These are phyloP conservation scores for Melanotaenia duboulayi DNA, from an alignment of 2,113 vertebrate genomes.

Conservation along the genomic window DNA sequence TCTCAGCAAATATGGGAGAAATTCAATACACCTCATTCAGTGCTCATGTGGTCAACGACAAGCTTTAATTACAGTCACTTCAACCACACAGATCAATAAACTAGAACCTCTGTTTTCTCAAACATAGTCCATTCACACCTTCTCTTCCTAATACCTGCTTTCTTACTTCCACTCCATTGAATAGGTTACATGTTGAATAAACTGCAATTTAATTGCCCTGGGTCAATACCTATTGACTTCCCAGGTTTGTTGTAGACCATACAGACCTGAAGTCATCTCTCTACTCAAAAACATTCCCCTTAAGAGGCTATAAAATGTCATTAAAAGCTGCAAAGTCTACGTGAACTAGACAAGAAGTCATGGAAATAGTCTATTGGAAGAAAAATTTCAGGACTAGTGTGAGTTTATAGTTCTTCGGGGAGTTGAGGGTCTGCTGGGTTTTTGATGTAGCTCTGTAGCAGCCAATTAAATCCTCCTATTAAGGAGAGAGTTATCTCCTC, in stretches of 20 bases:
- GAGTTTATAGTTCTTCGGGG: slow-evolving; percentile 65
- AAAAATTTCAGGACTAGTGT: slow-evolving; percentile 38
- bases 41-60: slow-evolving; percentile 61
- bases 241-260: slow-evolving; percentile 54
- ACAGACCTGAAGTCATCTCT: slow-evolving; percentile 52
- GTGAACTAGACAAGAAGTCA: slow-evolving; percentile 56
- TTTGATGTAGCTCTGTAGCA: slow-evolving; percentile 72
- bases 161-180: slow-evolving; percentile 55
- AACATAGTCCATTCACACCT: slow-evolving; percentile 51
- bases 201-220: slow-evolving; percentile 74
- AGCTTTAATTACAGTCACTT: slow-evolving; percentile 71
- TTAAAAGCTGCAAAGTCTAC: slow-evolving; percentile 64
- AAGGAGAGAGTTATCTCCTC: slow-evolving; percentile 71
- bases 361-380: slow-evolving; percentile 51
- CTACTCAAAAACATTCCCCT: slow-evolving; percentile 40
- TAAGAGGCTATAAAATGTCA: slow-evolving; percentile 57
- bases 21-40: slow-evolving; percentile 51
- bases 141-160: slow-evolving; percentile 49
- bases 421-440: slow-evolving; percentile 72
- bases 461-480: slow-evolving; percentile 76
- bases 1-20: slow-evolving; percentile 49
- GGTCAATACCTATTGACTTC: slow-evolving; percentile 76
- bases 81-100: slow-evolving; percentile 74
- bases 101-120: slow-evolving; percentile 52
- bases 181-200: slow-evolving; percentile 76